Conservation (phyloP, 2,113 vertebrate genomes). For the Cyrtonyx montezumae region DNA sequence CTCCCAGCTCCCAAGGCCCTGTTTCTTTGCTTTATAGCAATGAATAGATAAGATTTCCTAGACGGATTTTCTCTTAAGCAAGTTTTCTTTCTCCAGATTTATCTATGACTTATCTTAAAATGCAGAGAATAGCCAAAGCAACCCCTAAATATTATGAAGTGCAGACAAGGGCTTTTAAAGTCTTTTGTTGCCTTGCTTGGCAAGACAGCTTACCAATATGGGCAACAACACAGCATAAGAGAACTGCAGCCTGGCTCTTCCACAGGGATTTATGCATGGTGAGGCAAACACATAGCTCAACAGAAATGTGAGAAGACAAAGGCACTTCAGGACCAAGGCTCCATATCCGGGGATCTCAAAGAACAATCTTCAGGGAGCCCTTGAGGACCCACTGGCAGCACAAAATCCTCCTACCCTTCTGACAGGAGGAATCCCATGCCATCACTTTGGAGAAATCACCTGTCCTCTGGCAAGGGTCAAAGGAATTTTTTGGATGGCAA, state of each 20-base stretch:
- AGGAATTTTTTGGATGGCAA: not conserved
- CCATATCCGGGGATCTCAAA: not conserved
- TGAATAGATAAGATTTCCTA: not conserved
- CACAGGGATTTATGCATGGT: fast-evolving
- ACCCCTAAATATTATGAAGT: not conserved
- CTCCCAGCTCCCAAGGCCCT: not conserved
- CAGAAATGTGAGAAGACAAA: fast-evolving
- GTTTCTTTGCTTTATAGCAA: not conserved
- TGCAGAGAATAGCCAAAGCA: not conserved
- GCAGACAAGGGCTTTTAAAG: not conserved
- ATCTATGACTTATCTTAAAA: not conserved
- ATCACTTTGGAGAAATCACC: too few species aligned
- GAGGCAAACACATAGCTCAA: not conserved
- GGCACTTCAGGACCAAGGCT: not conserved
- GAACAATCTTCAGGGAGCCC: not conserved
- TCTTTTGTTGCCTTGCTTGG: not conserved
- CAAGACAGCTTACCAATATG: not conserved
- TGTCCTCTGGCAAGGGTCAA: not conserved
- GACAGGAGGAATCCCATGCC: not conserved
- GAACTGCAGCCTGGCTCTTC: not conserved
- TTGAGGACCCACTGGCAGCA: not conserved
- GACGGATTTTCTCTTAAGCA: not conserved
- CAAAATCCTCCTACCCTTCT: not conserved
- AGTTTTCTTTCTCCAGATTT: not conserved
- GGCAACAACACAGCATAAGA: not conserved